Evolutionary conservation across 2,888 invertebrate genomes (phyloP).

Genomic region (Melanchra persicariae): DNA sequence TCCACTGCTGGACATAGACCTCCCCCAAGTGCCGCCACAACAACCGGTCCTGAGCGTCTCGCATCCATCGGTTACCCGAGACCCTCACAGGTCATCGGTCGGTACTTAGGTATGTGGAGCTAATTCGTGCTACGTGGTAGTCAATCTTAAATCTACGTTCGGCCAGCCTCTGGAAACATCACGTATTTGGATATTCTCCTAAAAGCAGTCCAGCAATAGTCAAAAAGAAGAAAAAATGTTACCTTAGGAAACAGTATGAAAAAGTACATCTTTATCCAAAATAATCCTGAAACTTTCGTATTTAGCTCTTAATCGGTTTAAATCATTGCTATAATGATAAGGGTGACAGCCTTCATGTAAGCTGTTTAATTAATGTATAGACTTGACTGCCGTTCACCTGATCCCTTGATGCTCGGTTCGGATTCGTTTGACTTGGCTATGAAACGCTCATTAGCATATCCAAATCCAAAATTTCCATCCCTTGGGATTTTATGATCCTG

Average conservation of each 20-base stretch:
- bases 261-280: constrained; percentile 16
- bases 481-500: constrained; percentile 26
- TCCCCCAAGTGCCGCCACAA: no score
- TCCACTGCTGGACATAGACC: no score
- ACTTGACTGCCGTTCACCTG: constrained; percentile 53
- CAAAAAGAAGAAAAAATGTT: constrained; percentile 11
- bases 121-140: background rate
- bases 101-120: background rate
- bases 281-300: constrained; percentile 41
- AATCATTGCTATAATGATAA: constrained; percentile 59
- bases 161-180: no score
- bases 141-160: no score
- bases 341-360: constrained; percentile 59
- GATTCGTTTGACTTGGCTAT: constrained; percentile 55
- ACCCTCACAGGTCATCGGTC: no score
- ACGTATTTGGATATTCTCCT: no score
- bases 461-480: constrained; percentile 52
- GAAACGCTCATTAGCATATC: constrained; percentile 55
- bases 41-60: no score
- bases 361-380: constrained; percentile 73
- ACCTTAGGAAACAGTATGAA: constrained; percentile 1
- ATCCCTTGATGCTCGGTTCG: constrained; percentile 42
- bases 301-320: constrained; percentile 51
- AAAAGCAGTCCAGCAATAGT: background rate
- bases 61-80: no score